These are phyloP conservation scores for Neoscelio sp. DNA, from an alignment of 2,888 invertebrate species.

Conservation along the genomic window DNA sequence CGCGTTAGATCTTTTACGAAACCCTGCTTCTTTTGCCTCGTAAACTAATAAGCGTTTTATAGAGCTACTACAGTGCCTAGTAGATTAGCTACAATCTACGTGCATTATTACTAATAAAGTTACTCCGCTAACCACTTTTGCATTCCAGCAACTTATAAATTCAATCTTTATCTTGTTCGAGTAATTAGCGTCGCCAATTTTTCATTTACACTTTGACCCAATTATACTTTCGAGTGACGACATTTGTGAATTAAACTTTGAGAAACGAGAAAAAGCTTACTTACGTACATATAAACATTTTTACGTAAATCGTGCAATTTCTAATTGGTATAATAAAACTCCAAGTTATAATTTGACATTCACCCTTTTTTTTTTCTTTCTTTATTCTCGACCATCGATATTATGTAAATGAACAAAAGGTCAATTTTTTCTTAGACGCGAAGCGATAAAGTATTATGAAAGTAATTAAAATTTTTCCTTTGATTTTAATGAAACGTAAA, in stretches of 20 bases:
- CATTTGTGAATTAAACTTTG: neutral
- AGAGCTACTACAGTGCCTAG: slow-evolving; percentile 13
- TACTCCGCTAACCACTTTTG: slow-evolving; percentile 20
- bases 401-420: slow-evolving; percentile 12
- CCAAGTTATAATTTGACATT: too few species aligned
- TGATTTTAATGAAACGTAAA: slow-evolving; percentile 57
- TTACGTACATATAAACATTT: slow-evolving; percentile 10
- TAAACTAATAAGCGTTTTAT: slow-evolving; percentile 60
- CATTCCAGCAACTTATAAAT: slow-evolving; percentile 36
- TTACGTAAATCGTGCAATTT: slow-evolving; percentile 2
- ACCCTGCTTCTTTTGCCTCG: slow-evolving; percentile 43
- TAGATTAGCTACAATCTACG: slow-evolving; percentile 23
- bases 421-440: slow-evolving; percentile 27
- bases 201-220: neutral
- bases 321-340: too few species aligned
- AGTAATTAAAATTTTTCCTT: slow-evolving; percentile 43
- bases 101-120: slow-evolving; percentile 40
- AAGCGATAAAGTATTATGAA: slow-evolving; percentile 27
- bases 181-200: slow-evolving; percentile 20
- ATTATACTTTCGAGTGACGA: slow-evolving; percentile 2
- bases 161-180: slow-evolving; percentile 12
- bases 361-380: neutral
- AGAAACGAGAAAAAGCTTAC: neutral
- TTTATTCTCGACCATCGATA: neutral
- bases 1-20: slow-evolving; percentile 37